Base-by-base conservation (phyloP, 2,797 vertebrate species). In the Labroides dimidiatus region DNA sequence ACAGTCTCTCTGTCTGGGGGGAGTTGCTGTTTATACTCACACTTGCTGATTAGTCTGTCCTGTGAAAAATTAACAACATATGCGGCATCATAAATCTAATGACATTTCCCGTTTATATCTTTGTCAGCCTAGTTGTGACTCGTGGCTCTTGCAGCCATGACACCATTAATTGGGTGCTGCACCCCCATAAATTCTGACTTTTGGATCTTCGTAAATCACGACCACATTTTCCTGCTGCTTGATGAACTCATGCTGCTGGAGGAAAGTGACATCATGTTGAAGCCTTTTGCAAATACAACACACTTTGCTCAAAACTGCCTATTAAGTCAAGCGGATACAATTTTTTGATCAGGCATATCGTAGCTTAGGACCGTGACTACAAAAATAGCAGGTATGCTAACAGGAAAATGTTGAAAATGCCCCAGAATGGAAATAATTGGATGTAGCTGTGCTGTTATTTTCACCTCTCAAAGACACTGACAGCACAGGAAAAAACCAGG, bases 351-450 rank as follows among this genome's bases (percentile, higher is more conserved):
- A 3, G 51, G 41, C 56, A 64, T 64, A 42, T 64, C 5, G 2
- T 11, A 62, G 56, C 69, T 72, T 54, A 58, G 58, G 68, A 75
- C 61, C 53, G 17, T 54, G 51, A 63, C 52, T 56, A 58, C 67
- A 50, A 72, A 80, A 80, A 69, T 39, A 69, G 42, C 55, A 57
- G 56, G 12, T 42, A 12, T 70, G 47, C 71, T 74, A 69, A 73
- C 61, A 68, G 61, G 14, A 59, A 77, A 78, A 75, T 68, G 24
- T 47, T 42, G 48, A 69, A 81, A 83, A 76, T 77, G 59, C 62
- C 75, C 70, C 48, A 45, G 71, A 75, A 73, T 10, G 13, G 68
- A 78, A 85, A 80, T 79, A 82, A 87, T 84, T 85, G 75, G 78
- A 77, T 81, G 73, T 59, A 64, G 72, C 75, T 43, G 49, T 41